Base-by-base conservation (phyloP, 2,888 invertebrate species). In the Brenthis ino region DNA sequence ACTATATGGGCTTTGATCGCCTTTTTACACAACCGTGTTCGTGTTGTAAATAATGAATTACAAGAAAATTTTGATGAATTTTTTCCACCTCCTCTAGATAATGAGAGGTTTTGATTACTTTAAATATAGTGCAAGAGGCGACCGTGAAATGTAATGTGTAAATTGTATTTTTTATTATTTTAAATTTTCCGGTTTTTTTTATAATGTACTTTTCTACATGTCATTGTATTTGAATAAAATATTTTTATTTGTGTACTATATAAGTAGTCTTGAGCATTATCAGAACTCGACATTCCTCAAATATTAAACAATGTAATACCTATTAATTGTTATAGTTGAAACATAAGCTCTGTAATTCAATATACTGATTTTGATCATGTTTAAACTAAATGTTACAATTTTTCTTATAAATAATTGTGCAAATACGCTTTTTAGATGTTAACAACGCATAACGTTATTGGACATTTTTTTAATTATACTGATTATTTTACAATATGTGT, bases 381-480 rank as follows among this genome's bases (percentile, higher is more conserved):
- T 50, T 75, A 68, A 71, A 78, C 50, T 69, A 60, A 65, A 47
- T 37, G 28, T 28, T 48, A 12, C 24, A 11, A 60, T 48, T 24
- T 58, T 57, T 28, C 53, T 4, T 67, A 65, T 75, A 68, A 71
- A 75, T 72, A 74, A 81, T 82, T 85, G 82, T 86, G 84, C 81
- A 84, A 83, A 85, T 73, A 80, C 85, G 87, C 88, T 89, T 77
- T 85, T 84, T 80, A 83, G 84, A 81, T 84, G 80, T 85, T 82
- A 86, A 88, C 85, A 80, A 78, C 81, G 81, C 83, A 78, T 77
- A 56, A 82, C 79, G 79, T 82, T 82, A 83, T 81, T 82, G 81
- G 81, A 81, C n/a, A 12, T 16, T 81, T 82, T 85, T 82, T 82
- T 81, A 86, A 77, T 79, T 77, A 74, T 76, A 77, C 76, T 74